Percentiles rank a stretch among this genome's conserved stretches.
Evolutionary conservation across 2,888 invertebrate genomes (phyloP).

Genomic region (Drosophila nigricruria): DNA sequence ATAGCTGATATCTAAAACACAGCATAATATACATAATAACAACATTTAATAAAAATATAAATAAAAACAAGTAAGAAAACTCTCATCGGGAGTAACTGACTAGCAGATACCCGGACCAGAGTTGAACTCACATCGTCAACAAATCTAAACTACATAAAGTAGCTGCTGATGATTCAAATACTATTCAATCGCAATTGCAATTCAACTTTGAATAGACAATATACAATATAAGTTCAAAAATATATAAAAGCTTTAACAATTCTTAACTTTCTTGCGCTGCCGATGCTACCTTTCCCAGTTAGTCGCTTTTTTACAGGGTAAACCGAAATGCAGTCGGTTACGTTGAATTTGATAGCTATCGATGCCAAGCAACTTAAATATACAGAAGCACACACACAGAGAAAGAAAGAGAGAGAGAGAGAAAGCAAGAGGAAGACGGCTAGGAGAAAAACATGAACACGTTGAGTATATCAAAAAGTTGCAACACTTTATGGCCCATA

Average conservation of each 20-base stretch:
- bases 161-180: no score
- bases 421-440: not conserved
- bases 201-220: no score
- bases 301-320: slow-evolving; percentile 13
- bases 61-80: not conserved
- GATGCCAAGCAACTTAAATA: slow-evolving; percentile 8
- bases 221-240: no score
- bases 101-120: not conserved
- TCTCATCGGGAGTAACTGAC: not conserved
- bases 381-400: not conserved
- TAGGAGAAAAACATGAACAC: slow-evolving; percentile 10
- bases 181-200: no score
- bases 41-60: not conserved
- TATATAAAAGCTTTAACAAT: no score
- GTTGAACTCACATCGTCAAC: no score
- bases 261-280: not conserved
- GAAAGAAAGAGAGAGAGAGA: not conserved
- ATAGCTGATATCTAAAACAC: not conserved
- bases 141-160: no score
- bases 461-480: slow-evolving; percentile 72
- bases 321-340: not conserved
- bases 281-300: no score
- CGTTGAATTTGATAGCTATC: slow-evolving; percentile 9
- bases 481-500: slow-evolving; percentile 74
- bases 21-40: not conserved